Evolutionary conservation across 2,797 vertebrate genomes (phyloP).

Genomic region (Pogonophryne albipinna): DNA sequence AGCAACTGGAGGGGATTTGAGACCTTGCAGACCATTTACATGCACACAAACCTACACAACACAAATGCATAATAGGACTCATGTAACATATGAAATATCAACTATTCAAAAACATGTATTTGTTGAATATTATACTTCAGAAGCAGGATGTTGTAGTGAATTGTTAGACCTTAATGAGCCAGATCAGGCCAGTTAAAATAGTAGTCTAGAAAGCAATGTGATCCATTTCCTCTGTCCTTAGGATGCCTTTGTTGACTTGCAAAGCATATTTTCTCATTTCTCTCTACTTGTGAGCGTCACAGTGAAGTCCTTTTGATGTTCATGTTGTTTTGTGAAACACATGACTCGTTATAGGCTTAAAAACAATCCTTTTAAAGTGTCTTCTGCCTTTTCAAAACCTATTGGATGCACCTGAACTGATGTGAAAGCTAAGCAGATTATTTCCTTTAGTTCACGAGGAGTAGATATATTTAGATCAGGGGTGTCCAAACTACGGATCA

Average conservation of each 20-base stretch:
- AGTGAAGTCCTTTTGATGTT: conserved; percentile 12
- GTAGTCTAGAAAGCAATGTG: neutral
- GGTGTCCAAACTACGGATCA: no score
- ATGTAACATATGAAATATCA: no score
- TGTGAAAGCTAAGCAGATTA: neutral
- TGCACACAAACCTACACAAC: no score
- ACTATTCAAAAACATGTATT: no score
- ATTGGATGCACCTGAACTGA: neutral
- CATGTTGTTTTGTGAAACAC: neutral
- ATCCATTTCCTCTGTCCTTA: conserved; percentile 2
- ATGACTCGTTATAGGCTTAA: neutral
- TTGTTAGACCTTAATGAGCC: neutral
- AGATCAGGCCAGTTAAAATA: neutral
- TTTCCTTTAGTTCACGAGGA: neutral
- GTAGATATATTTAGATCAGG: neutral
- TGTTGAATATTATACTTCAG: no score
- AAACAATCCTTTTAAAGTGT: neutral
- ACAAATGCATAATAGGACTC: no score
- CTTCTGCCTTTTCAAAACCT: conserved; percentile 4
- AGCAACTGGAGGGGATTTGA: no score
- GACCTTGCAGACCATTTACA: no score
- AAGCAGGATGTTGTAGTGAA: neutral
- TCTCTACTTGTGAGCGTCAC: neutral
- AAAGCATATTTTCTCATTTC: neutral
- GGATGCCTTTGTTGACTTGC: neutral